Evolutionary conservation across 1,140 invertebrate species (phyloP).

Genomic region (Macrobrachium nipponense): DNA sequence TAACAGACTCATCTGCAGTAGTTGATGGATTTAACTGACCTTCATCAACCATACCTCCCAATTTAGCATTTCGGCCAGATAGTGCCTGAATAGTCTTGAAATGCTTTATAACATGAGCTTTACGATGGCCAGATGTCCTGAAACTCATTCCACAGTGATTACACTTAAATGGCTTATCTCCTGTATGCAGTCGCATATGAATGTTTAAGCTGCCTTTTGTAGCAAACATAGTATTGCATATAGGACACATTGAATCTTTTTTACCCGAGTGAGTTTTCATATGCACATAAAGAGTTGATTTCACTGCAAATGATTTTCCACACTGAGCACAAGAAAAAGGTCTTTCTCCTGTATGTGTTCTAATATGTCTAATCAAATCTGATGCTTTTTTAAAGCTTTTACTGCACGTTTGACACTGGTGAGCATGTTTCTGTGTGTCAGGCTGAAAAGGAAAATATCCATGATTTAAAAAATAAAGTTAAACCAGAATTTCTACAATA

Average conservation of each 20-base stretch:
- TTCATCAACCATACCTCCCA: slow-evolving; percentile 12
- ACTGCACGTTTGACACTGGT: slow-evolving; percentile 67
- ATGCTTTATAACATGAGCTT: slow-evolving; percentile 61
- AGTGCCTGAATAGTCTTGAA: slow-evolving; percentile 47
- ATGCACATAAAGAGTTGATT: slow-evolving; percentile 71
- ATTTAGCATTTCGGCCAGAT: neutral
- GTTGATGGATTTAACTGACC: slow-evolving; percentile 1
- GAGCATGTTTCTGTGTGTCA: slow-evolving; percentile 51
- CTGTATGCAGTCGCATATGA: slow-evolving; percentile 67
- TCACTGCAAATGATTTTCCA: slow-evolving; percentile 69
- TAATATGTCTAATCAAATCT: slow-evolving; percentile 68
- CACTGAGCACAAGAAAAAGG: slow-evolving; percentile 67
- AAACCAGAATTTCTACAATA: neutral
- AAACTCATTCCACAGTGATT: slow-evolving; percentile 65
- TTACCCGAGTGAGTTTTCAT: slow-evolving; percentile 70
- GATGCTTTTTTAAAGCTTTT: slow-evolving; percentile 65
- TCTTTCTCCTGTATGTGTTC: slow-evolving; percentile 71
- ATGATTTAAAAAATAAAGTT: neutral
- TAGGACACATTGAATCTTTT: slow-evolving; percentile 69
- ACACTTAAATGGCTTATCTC: slow-evolving; percentile 66
- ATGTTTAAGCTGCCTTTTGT: slow-evolving; percentile 62
- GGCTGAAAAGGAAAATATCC: slow-evolving; percentile 26
- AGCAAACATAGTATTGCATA: slow-evolving; percentile 66
- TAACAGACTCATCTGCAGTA: slow-evolving; percentile 39
- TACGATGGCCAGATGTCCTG: slow-evolving; percentile 62